phyloP scores from a whole-genome alignment of 2,888 invertebrate genomes.

The Lingula anatina region DNA sequence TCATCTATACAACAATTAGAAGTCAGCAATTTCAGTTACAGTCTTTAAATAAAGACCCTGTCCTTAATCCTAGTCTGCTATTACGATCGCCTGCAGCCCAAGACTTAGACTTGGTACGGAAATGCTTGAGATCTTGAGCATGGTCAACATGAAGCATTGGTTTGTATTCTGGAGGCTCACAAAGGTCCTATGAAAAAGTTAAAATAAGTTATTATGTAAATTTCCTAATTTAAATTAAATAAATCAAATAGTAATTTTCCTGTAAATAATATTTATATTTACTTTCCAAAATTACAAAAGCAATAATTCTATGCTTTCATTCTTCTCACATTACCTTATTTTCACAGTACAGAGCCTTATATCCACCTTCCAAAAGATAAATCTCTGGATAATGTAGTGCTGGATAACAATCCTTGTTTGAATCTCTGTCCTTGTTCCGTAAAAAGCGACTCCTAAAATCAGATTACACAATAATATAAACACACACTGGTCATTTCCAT shows the following conservation, averaged over 20 bases:
- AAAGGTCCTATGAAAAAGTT: constrained; percentile 57
- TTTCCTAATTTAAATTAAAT: neutral
- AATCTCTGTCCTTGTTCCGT: constrained; percentile 74
- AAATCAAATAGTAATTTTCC: neutral
- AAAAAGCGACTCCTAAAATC: constrained; percentile 70
- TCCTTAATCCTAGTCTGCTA: neutral
- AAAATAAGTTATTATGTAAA: no score
- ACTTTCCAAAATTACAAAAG: neutral
- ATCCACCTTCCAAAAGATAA: constrained; percentile 87
- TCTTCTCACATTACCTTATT: constrained; percentile 52
- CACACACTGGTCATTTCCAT: neutral
- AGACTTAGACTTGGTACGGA: constrained; percentile 72
- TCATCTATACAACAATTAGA: no score
- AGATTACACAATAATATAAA: constrained; percentile 3
- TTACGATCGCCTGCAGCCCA: constrained; percentile 38
- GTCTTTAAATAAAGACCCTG: no score
- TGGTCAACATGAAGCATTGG: constrained; percentile 83
- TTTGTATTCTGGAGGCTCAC: constrained; percentile 70
- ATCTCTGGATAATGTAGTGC: constrained; percentile 83
- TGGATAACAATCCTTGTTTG: constrained; percentile 79
- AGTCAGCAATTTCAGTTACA: no score
- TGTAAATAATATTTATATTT: neutral
- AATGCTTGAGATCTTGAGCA: constrained; percentile 66
- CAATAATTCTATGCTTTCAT: neutral
- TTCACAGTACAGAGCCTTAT: constrained; percentile 73